A percentile compares a stretch with the other conserved stretches of the same genome.
phyloP scores from a whole-genome alignment of 2,797 vertebrate genomes.

The Acrossocheilus wenchowensis region DNA sequence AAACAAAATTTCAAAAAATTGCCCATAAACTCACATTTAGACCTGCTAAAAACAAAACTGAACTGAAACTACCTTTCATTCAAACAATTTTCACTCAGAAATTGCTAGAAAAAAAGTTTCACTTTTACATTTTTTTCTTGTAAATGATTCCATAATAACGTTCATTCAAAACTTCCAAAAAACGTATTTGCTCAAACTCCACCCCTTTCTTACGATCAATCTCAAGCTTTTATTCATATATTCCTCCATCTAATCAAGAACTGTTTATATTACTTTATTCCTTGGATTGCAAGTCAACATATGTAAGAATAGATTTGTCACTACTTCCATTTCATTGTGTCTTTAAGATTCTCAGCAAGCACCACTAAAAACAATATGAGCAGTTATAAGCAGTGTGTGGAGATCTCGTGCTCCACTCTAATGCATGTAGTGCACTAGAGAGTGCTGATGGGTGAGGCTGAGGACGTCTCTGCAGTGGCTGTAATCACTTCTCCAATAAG shows the following conservation, averaged over 20 bases:
- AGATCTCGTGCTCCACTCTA: background rate
- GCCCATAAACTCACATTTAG: no score
- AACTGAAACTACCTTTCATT: no score
- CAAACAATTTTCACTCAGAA: no score
- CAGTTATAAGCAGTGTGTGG: background rate
- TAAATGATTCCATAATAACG: no score
- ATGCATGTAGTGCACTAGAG: conserved; percentile 14
- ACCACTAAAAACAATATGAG: background rate
- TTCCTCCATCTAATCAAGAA: background rate
- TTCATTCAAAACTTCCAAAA: no score
- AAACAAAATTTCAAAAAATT: no score
- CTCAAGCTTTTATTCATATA: background rate
- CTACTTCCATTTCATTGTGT: background rate
- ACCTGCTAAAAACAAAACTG: no score
- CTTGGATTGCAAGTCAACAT: background rate
- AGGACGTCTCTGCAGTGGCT: conserved; percentile 12
- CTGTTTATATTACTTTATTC: background rate
- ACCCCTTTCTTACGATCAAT: background rate
- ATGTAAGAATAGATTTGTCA: background rate
- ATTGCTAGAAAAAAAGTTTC: no score
- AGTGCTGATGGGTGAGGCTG: conserved; percentile 23
- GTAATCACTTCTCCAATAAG: background rate
- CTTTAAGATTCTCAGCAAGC: background rate
- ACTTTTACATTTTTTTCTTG: no score
- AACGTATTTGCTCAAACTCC: background rate